Percentiles rank a stretch among this genome's conserved stretches.
These are phyloP conservation scores for Polyergus mexicanus DNA, from an alignment of 1,140 invertebrate species.

Conservation along the genomic window DNA sequence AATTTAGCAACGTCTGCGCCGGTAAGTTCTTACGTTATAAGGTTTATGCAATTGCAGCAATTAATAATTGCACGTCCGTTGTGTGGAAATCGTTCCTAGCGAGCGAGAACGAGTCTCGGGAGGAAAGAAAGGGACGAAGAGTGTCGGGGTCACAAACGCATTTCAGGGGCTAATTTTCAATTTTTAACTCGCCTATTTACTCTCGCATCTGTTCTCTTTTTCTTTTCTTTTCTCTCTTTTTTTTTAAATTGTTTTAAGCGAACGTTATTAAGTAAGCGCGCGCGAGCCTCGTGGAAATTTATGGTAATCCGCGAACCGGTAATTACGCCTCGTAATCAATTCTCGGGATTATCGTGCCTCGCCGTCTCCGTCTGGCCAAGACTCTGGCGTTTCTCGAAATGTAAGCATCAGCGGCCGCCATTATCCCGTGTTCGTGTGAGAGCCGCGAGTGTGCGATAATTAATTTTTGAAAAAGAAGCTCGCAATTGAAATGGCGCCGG, in stretches of 20 bases:
- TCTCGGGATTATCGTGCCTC: slow-evolving; percentile 64
- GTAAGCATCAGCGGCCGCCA: slow-evolving; percentile 18
- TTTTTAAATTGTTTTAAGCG: slow-evolving; percentile 56
- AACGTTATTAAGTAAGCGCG: slow-evolving; percentile 50
- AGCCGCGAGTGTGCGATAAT: slow-evolving; percentile 33
- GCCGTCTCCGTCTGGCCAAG: slow-evolving; percentile 33
- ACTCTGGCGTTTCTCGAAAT: slow-evolving; percentile 42
- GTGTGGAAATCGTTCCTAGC: slow-evolving; percentile 62
- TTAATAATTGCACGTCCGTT: slow-evolving; percentile 70
- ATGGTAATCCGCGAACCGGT: slow-evolving; percentile 68
- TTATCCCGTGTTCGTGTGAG: slow-evolving; percentile 28
- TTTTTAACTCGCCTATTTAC: slow-evolving; percentile 67
- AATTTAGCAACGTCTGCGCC: slow-evolving; percentile 67
- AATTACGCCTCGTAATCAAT: slow-evolving; percentile 76
- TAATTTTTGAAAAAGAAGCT: slow-evolving; percentile 6
- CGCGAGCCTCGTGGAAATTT: slow-evolving; percentile 70
- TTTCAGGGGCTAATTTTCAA: slow-evolving; percentile 66
- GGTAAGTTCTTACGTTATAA: slow-evolving; percentile 40
- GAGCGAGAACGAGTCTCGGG: neutral
- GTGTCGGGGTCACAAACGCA: neutral
- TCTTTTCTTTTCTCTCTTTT: neutral
- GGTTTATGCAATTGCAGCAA: slow-evolving; percentile 65
- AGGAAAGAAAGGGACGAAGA: neutral
- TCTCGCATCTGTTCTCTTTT: neutral
- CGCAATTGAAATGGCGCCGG: neutral